Evolutionary conservation across 2,888 invertebrate species (phyloP), one percentile per base, ranked within the genome.

Genomic region (Heteropelma amictum): DNA sequence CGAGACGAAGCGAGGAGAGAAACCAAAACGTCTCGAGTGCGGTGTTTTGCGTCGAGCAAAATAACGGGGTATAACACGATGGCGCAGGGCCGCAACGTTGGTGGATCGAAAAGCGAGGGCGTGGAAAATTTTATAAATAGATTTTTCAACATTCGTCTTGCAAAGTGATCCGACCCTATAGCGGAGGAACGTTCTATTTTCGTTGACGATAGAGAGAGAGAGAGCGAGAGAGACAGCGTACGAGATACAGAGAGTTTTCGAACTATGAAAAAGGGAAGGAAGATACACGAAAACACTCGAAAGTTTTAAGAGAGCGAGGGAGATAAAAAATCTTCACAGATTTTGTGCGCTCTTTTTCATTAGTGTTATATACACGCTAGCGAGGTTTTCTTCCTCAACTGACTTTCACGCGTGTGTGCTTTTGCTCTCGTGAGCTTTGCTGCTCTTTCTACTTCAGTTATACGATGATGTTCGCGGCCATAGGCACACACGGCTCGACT

Each of bases 121-220:
- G 80, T 80, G 71, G 54, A 74, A 64, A 71, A 47, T 70, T 74
- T 61, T 86, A 86, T 83, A 83, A 86, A 86, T 86, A 86, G 85
- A 84, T 70, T 56, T 72, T 54, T 60, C 76, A 70, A n/a, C 79
- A 79, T 79, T 70, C 77, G 82, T 82, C 79, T 78, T 72, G 80
- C 70, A 56, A 68, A 72, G 38, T 70, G 82, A 82, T 87, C 81
- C 87, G 87, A 85, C 86, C 87, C 87, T 88, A n/a, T n/a, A 85
- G 76, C 71, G 78, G 68, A 74, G 72, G 69, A 73, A 78, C 72
- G 72, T 79, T 83, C 81, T 85, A 85, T 85, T 85, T 85, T 84
- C 74, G 71, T 45, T 45, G 21, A 51, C 56, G 60, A 58, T 54
- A 56, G 68, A 70, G 49, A 68, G 60, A 75, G 33, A 60, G 7